Evolutionary conservation across 2,888 invertebrate species (phyloP).

Genomic region (Apamea monoglypha): DNA sequence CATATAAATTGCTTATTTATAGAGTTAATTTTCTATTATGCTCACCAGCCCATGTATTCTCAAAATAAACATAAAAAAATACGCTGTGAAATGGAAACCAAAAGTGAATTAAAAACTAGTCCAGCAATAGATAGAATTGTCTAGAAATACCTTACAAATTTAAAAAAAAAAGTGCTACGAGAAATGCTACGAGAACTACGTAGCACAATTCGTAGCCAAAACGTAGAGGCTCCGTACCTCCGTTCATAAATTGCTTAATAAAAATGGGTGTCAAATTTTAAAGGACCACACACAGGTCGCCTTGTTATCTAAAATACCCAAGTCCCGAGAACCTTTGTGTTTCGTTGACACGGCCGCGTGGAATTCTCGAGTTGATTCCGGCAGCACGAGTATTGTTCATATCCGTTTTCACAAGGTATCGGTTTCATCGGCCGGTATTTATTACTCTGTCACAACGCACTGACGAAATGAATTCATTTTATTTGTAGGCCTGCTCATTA

Average conservation of each 20-base stretch:
- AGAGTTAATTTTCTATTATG: constrained; percentile 6
- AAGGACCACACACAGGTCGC: background rate
- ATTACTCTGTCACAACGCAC: constrained; percentile 57
- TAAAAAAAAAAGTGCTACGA: constrained; percentile 22
- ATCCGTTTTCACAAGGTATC: constrained; percentile 66
- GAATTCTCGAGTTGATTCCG: constrained; percentile 52
- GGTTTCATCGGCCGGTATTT: constrained; percentile 60
- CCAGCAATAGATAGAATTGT: background rate
- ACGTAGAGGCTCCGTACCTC: background rate
- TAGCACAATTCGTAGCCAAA: constrained; percentile 12
- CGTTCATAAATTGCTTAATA: background rate
- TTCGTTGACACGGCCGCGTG: constrained; percentile 18
- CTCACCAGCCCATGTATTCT: background rate
- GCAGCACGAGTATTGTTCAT: constrained; percentile 52
- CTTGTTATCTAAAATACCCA: background rate
- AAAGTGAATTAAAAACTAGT: background rate
- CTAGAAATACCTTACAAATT: background rate
- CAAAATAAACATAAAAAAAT: background rate
- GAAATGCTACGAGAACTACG: constrained; percentile 25
- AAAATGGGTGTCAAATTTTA: background rate
- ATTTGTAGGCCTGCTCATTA: constrained; percentile 7
- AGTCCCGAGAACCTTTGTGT: background rate
- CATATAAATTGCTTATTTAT: constrained; percentile 30
- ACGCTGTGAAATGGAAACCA: background rate
- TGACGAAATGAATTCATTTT: constrained; percentile 53